phyloP scores from a whole-genome alignment of 2,113 vertebrate genomes.

The Gallinago media region DNA sequence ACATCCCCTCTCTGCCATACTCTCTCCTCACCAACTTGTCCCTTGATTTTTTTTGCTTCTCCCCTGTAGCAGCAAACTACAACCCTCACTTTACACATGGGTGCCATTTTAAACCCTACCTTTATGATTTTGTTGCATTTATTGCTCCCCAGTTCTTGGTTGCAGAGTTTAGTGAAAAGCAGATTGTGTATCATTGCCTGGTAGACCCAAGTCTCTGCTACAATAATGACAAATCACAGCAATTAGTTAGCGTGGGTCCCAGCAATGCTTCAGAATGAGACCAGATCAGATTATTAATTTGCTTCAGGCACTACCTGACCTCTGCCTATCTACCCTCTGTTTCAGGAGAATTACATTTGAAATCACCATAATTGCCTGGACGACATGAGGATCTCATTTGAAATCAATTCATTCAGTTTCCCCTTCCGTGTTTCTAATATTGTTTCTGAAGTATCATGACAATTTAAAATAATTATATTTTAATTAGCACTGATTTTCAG shows the following conservation, averaged over 20 bases:
- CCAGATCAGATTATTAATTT: not conserved
- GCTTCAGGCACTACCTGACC: not conserved
- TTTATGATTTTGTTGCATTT: not conserved
- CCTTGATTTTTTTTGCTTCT: not conserved
- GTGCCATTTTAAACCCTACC: not conserved
- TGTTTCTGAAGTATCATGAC: not conserved
- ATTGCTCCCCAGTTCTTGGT: not conserved
- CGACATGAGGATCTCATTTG: not conserved
- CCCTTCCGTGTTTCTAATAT: constrained; percentile 55
- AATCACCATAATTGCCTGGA: not conserved
- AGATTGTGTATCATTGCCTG: not conserved
- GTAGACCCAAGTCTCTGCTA: not conserved
- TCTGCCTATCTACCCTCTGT: not conserved
- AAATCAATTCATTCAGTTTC: not conserved
- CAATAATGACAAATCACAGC: not conserved
- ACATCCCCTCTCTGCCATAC: accelerated
- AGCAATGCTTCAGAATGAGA: accelerated
- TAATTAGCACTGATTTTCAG: constrained; percentile 48
- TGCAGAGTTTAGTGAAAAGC: not conserved
- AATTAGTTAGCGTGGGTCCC: not conserved
- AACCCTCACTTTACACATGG: accelerated
- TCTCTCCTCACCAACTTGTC: not conserved
- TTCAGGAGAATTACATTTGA: not conserved
- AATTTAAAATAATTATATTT: constrained; percentile 50
- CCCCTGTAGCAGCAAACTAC: not conserved